Percentiles rank a stretch among this genome's conserved stretches.
Conservation (phyloP, 2,797 vertebrate species). For the Sebastolobus altivelis region DNA sequence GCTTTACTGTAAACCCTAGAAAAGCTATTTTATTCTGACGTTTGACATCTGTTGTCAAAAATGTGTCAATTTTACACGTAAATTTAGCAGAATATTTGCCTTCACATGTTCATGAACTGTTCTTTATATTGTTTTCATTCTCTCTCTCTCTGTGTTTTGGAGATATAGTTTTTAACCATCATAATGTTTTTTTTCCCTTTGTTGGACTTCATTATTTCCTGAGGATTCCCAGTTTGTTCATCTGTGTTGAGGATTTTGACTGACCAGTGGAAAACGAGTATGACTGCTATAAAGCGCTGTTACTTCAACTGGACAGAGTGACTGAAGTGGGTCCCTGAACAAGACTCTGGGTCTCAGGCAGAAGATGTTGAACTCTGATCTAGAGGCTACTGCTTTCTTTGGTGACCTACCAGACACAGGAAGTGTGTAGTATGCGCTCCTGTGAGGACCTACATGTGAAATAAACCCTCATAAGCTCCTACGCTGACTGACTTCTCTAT, state of each 20-base stretch:
- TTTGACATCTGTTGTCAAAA: conserved; percentile 1
- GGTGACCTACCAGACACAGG: conserved; percentile 40
- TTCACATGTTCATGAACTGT: conserved; percentile 9
- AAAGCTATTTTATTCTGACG: not conserved
- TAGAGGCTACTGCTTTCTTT: conserved; percentile 45
- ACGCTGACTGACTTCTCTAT: conserved; percentile 56
- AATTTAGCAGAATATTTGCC: conserved; percentile 14
- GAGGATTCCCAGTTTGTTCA: conserved; percentile 13
- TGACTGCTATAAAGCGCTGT: conserved; percentile 6
- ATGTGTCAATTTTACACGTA: not conserved
- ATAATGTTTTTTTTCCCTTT: not conserved
- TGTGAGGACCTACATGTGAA: conserved; percentile 67
- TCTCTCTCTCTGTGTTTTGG: not conserved
- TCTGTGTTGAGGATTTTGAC: conserved; percentile 28
- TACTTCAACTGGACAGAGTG: conserved; percentile 12
- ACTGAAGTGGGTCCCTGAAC: not conserved
- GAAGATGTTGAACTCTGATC: conserved; percentile 43
- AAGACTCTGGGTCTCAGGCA: conserved; percentile 28
- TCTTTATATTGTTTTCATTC: conserved; percentile 4
- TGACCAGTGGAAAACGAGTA: conserved; percentile 5
- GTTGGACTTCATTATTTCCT: not conserved
- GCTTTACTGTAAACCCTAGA: not conserved
- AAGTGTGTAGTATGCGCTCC: conserved; percentile 51
- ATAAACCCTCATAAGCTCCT: conserved; percentile 60
- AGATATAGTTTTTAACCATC: not conserved